Evolutionary conservation across 1,140 invertebrate genomes (phyloP), one percentile per base, ranked within the genome.

Genomic region (Drosophila sproati): DNA sequence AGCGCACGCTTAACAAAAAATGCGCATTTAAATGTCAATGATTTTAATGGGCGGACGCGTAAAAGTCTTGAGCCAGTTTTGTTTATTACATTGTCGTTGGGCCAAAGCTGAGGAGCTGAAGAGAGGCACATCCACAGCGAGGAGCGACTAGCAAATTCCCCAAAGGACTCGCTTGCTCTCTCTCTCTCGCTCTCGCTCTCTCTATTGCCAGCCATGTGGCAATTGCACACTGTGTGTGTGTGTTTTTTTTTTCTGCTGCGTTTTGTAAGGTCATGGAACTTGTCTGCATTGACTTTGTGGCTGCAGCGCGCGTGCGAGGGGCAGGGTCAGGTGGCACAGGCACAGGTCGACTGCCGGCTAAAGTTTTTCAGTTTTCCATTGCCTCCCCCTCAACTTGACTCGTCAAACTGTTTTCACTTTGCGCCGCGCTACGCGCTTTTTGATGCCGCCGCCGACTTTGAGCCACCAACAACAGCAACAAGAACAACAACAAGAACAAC

Each of bases 241-340:
- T 64, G 71, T 73, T 87, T 51, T 87, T 74, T 71, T 70, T 77
- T 73, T 73, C 75, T 69, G 64, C 68, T 89, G 76, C 75, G 77
- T 88, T 89, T 20, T 91, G 88, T 91, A 91, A 91, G 88, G 88
- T 91, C 88, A 91, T 91, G 81, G 88, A 91, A 91, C 88, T 91
- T 91, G 88, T 91, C 89, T 91, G 89, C 88, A 76, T 85, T 89
- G 80, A 83, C 80, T 81, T 76, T 85, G 74, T 5, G 57, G 51
- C 37, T 29, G 64, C 6, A 61, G 29, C 50, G 56, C 12, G 55
- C 8, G 51, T 20, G 34, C 31, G 10, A 3, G 8, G 43, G 47
- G 32, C 3, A n/a, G 10, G 4, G 7, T 35, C 10, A 5, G 54
- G 6, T 7, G 2, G n/a, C 7, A 32, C 5, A 4, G 29, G 8